A percentile compares a stretch with the other conserved stretches of the same genome.
These are phyloP conservation scores for Amblyjoppa proteus DNA, from an alignment of 2,888 invertebrate species.

Conservation along the genomic window DNA sequence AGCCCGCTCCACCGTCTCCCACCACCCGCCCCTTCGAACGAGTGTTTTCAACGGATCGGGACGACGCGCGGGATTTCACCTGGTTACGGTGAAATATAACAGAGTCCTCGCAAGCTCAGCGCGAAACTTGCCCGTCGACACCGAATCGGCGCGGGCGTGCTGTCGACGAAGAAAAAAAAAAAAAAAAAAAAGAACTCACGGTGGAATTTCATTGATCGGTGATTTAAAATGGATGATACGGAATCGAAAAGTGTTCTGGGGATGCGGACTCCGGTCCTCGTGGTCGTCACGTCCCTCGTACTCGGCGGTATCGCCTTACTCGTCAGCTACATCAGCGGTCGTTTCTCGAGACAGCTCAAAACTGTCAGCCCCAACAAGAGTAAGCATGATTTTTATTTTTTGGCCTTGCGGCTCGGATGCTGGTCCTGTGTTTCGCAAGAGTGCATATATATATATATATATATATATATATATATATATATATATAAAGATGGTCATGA, in stretches of 20 bases:
- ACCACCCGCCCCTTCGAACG: not conserved
- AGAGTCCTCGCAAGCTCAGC: not conserved
- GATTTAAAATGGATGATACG: slow-evolving; percentile 63
- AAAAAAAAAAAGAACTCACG: not conserved
- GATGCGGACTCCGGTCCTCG: slow-evolving; percentile 63
- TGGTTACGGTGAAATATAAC: slow-evolving; percentile 7
- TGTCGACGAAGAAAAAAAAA: not conserved
- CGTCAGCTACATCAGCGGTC: slow-evolving; percentile 72
- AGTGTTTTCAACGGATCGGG: slow-evolving; percentile 5
- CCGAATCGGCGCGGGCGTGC: not conserved
- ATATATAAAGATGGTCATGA: not conserved
- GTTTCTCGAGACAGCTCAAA: slow-evolving; percentile 65
- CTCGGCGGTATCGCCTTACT: slow-evolving; percentile 71
- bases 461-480: not conserved
- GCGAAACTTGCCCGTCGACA: not conserved
- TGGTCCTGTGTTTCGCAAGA: not conserved
- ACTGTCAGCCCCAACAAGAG: slow-evolving; percentile 65
- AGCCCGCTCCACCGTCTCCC: not conserved
- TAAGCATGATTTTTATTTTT: slow-evolving; percentile 66
- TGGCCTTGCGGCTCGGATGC: not conserved
- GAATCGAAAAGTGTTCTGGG: slow-evolving; percentile 55
- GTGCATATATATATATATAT: not conserved
- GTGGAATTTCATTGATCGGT: not conserved
- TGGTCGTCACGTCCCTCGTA: slow-evolving; percentile 67
- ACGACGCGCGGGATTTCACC: slow-evolving; percentile 1